Evolutionary conservation across 2,797 vertebrate species (phyloP).

Genomic region (Hoplostethus atlanticus): DNA sequence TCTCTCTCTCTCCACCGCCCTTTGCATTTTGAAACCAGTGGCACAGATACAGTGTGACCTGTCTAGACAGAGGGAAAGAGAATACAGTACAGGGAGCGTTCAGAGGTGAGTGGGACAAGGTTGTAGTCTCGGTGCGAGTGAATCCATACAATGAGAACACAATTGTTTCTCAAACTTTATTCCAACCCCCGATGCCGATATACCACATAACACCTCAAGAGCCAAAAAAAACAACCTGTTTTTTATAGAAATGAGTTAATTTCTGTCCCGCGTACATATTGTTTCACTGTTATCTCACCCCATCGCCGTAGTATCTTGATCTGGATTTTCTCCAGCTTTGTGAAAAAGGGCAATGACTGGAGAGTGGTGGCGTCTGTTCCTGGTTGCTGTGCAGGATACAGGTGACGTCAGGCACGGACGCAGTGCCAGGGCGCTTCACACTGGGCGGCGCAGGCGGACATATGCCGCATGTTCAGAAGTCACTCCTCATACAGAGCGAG

Average conservation of each 20-base stretch:
- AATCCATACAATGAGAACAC: too few species aligned
- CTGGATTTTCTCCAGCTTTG: background rate
- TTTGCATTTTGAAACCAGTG: constrained; percentile 42
- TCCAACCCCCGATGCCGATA: too few species aligned
- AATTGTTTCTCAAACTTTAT: too few species aligned
- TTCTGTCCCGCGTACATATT: background rate
- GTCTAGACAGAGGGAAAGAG: constrained; percentile 26
- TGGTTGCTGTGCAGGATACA: constrained; percentile 52
- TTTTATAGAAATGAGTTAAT: too few species aligned
- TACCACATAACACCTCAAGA: too few species aligned
- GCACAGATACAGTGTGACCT: constrained; percentile 23
- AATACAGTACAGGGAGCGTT: background rate
- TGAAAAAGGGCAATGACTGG: constrained; percentile 27
- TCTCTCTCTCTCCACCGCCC: constrained; percentile 5
- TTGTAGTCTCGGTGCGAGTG: background rate
- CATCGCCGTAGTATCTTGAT: background rate
- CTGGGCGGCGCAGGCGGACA: constrained; percentile 74
- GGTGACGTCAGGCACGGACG: constrained; percentile 73
- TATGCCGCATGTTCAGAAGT: constrained; percentile 77
- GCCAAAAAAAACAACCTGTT: too few species aligned
- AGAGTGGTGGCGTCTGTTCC: constrained; percentile 46
- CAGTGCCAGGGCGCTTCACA: constrained; percentile 68
- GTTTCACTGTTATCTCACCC: background rate
- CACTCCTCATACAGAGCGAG: constrained; percentile 30
- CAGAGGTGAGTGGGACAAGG: background rate